phyloP scores from a whole-genome alignment of 2,797 vertebrate species.

The Phrynocephalus guinanensis region DNA sequence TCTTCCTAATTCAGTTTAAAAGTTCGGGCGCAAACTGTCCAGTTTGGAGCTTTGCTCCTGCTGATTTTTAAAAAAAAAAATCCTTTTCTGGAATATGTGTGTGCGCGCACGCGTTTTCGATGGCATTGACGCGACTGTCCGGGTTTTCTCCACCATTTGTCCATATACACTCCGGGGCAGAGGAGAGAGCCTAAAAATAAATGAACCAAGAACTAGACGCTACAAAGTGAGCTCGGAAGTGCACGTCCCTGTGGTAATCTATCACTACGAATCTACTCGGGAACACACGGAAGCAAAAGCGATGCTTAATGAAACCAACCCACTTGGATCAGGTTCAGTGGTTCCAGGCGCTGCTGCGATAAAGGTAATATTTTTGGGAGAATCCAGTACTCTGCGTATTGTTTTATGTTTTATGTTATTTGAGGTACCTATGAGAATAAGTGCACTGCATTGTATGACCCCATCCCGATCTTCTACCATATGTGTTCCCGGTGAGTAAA shows the following conservation, averaged over 20 bases:
- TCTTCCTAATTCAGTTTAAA: neutral
- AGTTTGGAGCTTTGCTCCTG: too few species aligned
- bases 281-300: slow-evolving; percentile 11
- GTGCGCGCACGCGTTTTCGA: neutral
- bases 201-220: too few species aligned
- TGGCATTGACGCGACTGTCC: neutral
- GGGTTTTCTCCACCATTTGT: neutral
- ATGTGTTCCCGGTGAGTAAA: neutral
- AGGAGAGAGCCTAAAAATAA: neutral
- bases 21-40: too few species aligned
- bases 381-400: too few species aligned
- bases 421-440: neutral
- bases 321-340: too few species aligned
- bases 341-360: neutral
- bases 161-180: neutral
- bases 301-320: neutral
- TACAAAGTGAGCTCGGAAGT: neutral
- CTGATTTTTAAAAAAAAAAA: too few species aligned
- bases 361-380: neutral
- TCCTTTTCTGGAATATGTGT: too few species aligned
- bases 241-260: neutral
- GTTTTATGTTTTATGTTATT: neutral
- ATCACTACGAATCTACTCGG: accelerated
- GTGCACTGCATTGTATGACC: neutral
- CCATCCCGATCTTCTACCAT: neutral